These are phyloP conservation scores for Panulirus ornatus DNA, from an alignment of 1,140 invertebrate species.

Conservation along the genomic window DNA sequence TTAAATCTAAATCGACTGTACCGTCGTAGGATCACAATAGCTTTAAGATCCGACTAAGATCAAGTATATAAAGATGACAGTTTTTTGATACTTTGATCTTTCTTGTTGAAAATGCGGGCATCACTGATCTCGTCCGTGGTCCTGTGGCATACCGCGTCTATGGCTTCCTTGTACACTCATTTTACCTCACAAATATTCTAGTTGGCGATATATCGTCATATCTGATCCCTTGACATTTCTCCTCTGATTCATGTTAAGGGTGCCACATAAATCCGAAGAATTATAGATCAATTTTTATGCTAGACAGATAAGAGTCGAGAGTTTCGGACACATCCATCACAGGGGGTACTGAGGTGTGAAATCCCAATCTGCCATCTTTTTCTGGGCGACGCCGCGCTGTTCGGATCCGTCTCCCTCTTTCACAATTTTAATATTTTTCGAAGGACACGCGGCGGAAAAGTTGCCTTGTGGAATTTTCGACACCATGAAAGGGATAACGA, in stretches of 20 bases:
- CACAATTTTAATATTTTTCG: conserved; percentile 34
- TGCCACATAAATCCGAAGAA: too few relatives aligned
- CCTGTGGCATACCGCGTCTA: too few relatives aligned
- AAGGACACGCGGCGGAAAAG: too few relatives aligned
- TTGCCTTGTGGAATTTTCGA: conserved; percentile 10
- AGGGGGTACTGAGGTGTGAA: conserved; percentile 33
- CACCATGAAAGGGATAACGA: not conserved
- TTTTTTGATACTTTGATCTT: conserved; percentile 58
- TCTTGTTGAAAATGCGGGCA: conserved; percentile 55
- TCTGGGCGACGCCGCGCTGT: not conserved
- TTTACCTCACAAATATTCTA: too few relatives aligned
- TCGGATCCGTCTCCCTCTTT: conserved; percentile 21
- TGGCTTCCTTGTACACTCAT: too few relatives aligned
- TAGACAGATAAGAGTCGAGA: too few relatives aligned
- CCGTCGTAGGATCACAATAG: not conserved
- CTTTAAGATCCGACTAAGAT: not conserved
- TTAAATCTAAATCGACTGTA: too few relatives aligned
- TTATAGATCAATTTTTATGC: too few relatives aligned
- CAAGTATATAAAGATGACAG: conserved; percentile 14
- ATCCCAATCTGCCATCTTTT: conserved; percentile 48
- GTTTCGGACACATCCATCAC: conserved; percentile 16
- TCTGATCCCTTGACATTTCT: too few relatives aligned
- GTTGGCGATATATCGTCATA: too few relatives aligned
- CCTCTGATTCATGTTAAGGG: too few relatives aligned
- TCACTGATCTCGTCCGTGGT: conserved; percentile 26